phyloP scores from a whole-genome alignment of 2,888 invertebrate genomes.

The Parasteatoda lunata region DNA sequence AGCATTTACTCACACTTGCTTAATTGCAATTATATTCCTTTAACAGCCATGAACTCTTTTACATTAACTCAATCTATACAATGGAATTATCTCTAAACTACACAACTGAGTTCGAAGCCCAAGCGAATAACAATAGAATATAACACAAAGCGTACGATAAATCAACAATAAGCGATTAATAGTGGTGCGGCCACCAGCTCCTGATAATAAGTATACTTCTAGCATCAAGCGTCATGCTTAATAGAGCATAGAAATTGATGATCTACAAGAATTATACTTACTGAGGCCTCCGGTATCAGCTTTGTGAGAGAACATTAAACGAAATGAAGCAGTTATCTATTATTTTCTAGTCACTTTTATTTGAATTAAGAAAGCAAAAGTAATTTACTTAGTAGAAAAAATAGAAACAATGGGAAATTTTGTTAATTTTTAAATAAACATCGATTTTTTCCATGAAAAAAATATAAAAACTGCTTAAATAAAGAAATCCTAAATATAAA shows the following conservation, averaged over 20 bases:
- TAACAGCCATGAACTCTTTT: too few relatives aligned
- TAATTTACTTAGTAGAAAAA: too few relatives aligned
- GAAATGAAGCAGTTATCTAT: too few relatives aligned
- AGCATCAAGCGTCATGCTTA: conserved; percentile 48
- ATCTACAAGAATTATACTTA: conserved; percentile 29
- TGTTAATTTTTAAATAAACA: too few relatives aligned
- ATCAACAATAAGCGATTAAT: conserved; percentile 62
- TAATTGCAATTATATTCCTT: too few relatives aligned
- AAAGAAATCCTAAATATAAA: too few relatives aligned
- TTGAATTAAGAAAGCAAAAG: too few relatives aligned
- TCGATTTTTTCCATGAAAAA: too few relatives aligned
- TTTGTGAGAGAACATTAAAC: too few relatives aligned
- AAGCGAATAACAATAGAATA: conserved; percentile 6
- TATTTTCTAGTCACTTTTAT: too few relatives aligned
- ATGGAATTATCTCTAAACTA: not conserved
- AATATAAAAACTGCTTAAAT: too few relatives aligned
- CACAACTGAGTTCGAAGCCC: not conserved
- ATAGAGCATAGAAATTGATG: conserved; percentile 56
- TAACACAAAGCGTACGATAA: conserved; percentile 37
- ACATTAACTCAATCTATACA: not conserved
- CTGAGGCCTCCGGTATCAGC: not conserved
- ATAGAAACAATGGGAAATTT: too few relatives aligned
- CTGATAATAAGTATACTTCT: conserved; percentile 54
- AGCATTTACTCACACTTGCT: not conserved
- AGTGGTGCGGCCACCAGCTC: conserved; percentile 21